Base-by-base conservation (phyloP, 2,888 invertebrate species). In the Neoaliturus tenellus region DNA sequence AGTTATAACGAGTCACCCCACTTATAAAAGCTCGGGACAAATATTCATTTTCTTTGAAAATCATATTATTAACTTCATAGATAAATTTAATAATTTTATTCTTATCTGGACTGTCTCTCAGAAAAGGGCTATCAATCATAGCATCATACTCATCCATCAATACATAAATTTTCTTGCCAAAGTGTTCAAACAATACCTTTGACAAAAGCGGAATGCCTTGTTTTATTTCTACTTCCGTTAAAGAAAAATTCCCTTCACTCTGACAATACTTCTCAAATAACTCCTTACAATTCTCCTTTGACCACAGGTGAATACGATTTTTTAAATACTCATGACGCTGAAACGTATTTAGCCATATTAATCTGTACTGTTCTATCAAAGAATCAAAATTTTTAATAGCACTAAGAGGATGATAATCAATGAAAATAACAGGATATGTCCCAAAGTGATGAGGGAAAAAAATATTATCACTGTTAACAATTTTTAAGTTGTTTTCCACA, bases 71-170 rank as follows among this genome's bases (percentile, higher is more conserved):
- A 41, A 81, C 67, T 33, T 58, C 35, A 3, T 41, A 41, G 41
- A 81, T 62, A 31, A 81, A 81, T 58, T 23, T 35, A 67, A 81
- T 41, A 25, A 81, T 81, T 62, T 39, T 62, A 31, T 81, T 55
- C 20, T 41, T 62, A 41, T 81, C 58, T n/a, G 62, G 39, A 41
- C 58, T 81, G 28, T 81, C 67, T 67, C 58, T 81, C 6, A 81
- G 31, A 2, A 41, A 25, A 14, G 67, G 55, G 28, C 81, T 67
- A 25, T 67, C 67, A 41, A 81, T 33, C 33, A 67, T 39, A 14
- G 81, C 81, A 81, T 81, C 81, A 28, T 39, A 81, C 41, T 81
- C 81, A 41, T 81, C 81, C 58, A 81, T 62, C 39, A 81, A 81
- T 67, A 81, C 20, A 25, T 55, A 81, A 23, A 81, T 44, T 0